Evolutionary conservation across 2,113 vertebrate species (phyloP).

Genomic region (Gavialis gangeticus): DNA sequence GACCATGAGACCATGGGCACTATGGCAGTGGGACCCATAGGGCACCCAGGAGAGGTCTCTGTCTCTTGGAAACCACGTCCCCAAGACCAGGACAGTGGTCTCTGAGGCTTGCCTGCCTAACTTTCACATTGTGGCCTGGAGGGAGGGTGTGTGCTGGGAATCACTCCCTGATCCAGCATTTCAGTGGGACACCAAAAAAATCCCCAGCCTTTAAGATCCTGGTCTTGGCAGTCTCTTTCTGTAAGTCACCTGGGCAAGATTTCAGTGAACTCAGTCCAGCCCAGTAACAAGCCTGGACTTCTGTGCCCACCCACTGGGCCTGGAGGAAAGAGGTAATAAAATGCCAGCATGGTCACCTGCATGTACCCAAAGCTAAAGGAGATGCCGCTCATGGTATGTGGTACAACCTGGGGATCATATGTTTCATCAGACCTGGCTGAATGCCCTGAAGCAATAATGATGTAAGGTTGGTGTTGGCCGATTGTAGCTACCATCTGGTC

Average conservation of each 20-base stretch:
- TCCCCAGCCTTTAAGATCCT: neutral
- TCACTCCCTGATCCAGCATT: neutral
- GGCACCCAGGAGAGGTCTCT: too few relatives aligned
- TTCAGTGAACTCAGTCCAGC: neutral
- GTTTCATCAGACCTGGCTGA: neutral
- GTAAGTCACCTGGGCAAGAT: neutral
- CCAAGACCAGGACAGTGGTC: too few relatives aligned
- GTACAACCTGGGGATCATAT: neutral
- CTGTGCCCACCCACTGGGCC: neutral
- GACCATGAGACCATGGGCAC: neutral
- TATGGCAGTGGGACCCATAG: neutral
- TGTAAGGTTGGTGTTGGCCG: neutral
- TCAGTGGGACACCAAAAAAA: neutral
- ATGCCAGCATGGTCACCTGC: rapidly evolving
- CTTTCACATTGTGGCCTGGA: too few relatives aligned
- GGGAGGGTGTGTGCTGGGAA: neutral
- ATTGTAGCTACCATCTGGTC: too few relatives aligned
- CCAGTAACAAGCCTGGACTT: neutral
- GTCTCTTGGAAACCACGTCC: too few relatives aligned
- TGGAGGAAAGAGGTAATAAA: neutral
- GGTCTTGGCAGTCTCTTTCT: neutral
- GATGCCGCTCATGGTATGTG: neutral
- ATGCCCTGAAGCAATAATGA: rapidly evolving
- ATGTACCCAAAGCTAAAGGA: neutral
- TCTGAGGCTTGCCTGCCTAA: too few relatives aligned